Conservation (phyloP, 2,797 vertebrate species). For the Acanthopagrus latus region DNA sequence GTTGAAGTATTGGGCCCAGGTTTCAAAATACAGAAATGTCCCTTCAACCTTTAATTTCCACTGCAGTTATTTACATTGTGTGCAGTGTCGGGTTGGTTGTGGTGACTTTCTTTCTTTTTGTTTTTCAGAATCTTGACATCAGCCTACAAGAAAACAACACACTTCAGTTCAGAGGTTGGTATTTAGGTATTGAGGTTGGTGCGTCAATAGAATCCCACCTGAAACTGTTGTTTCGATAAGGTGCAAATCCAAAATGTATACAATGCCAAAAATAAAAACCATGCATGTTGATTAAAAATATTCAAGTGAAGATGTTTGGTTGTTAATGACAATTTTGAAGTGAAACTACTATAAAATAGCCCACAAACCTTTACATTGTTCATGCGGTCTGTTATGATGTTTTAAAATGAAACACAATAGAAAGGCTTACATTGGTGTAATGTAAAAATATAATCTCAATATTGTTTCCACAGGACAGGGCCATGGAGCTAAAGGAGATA, state of each 20-base stretch:
- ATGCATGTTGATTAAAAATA: background rate
- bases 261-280: too few relatives aligned
- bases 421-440: background rate
- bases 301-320: background rate
- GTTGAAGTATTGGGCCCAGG: too few relatives aligned
- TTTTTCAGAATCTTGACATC: slow-evolving; percentile 90
- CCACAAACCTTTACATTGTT: background rate
- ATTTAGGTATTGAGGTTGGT: background rate
- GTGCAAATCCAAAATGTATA: background rate
- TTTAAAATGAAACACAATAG: background rate
- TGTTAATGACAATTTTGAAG: background rate
- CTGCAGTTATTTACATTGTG: background rate
- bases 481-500: slow-evolving; percentile 96
- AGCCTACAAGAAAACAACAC: slow-evolving; percentile 90
- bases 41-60: background rate
- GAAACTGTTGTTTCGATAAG: background rate
- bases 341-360: background rate
- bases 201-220: background rate
- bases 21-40: too few relatives aligned
- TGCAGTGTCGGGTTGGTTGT: background rate
- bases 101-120: slow-evolving; percentile 30
- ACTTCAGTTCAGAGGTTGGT: slow-evolving; percentile 93
- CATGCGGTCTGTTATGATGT: background rate
- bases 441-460: background rate
- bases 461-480: slow-evolving; percentile 88